Evolutionary conservation across 1,140 invertebrate genomes (phyloP), one percentile per base, ranked within the genome.

Genomic region (Wasmannia auropunctata): DNA sequence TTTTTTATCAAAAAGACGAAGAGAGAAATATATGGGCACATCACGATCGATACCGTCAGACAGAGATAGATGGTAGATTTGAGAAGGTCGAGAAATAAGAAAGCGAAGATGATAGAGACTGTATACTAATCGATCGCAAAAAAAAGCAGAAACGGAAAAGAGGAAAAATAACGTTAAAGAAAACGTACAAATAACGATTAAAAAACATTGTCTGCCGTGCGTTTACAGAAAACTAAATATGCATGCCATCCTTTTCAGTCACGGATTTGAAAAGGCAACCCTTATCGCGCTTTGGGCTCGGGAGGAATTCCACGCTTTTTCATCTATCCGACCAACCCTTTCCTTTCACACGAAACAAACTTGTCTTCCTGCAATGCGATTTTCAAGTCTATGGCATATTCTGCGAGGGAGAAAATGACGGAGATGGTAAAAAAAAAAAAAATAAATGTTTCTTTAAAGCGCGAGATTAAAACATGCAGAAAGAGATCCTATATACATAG

Each of bases 381-480:
- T 76, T 58, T 40, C 54, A 58, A 72, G 8, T 28, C 46, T 11
- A 49, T 2, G 11, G 69, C 40, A 16, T 14, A 70, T 5, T 65
- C n/a, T 2, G n/a, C 16, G 8, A 51, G 10, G 8, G 34, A 54
- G n/a, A 43, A 14, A 60, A 83, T 63, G 40, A 22, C 31, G n/a
- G 34, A 46, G 51, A 31, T 49, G 0, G 46, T n/a, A 14, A 83
- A 34, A 34, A 70, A 14, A 83, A 34, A 34, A 70, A 7, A 54
- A 6, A 43, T n/a, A 56, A 75, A 75, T 1, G 25, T 74, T 70
- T 67, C 87, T 86, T 76, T 81, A 69, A 88, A 54, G 70, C 37
- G 56, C 60, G 70, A 88, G 75, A 89, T 88, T 88, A 88, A 89
- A 89, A 65, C 46, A 51, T 31, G 46, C n/a, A n/a, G n/a, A 51